Evolutionary conservation across 2,888 invertebrate species (phyloP), one percentile per base, ranked within the genome.

Genomic region (Nycteola revayana): DNA sequence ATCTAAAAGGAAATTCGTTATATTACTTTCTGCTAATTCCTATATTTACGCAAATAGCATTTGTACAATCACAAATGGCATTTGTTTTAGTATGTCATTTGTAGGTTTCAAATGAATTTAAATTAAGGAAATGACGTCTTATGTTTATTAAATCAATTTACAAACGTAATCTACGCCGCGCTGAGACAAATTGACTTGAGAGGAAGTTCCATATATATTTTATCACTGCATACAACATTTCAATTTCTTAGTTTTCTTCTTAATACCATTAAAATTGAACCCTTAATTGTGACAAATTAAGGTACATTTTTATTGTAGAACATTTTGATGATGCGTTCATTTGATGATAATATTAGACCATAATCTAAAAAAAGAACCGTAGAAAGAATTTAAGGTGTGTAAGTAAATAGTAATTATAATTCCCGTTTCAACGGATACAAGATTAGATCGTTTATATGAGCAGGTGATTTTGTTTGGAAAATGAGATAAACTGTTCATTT

Each of bases 321-420:
- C n/a, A n/a, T n/a, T n/a, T n/a, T n/a, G n/a, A n/a, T n/a, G n/a
- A n/a, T n/a, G n/a, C n/a, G n/a, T n/a, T n/a, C 37, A 47, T 50
- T 48, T 37, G 33, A 45, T 48, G 44, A 36, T 30, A 58, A 53
- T 46, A 53, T 48, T 37, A 37, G 37, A 36, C 43, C 34, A 46
- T 51, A 45, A 50, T 56, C 31, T 36, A 36, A 40, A 42, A 36
- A 44, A 35, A 42, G 32, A 20, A 22, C 31, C 10, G 28, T 31
- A 27, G 23, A 26, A 8, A 9, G 30, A 29, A 36, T 49, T 50
- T 50, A 51, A 33, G 42, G 39, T 42, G 27, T 35, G 44, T 38
- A 49, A 49, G 33, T 50, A 36, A 38, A 37, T 35, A 14, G 30
- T 52, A 33, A 61, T 61, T 51, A 49, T 53, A 50, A 45, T 40